A percentile compares a stretch with the other conserved stretches of the same genome.
Conservation (phyloP, 2,113 vertebrate genomes). For the Clarias batrachus region DNA sequence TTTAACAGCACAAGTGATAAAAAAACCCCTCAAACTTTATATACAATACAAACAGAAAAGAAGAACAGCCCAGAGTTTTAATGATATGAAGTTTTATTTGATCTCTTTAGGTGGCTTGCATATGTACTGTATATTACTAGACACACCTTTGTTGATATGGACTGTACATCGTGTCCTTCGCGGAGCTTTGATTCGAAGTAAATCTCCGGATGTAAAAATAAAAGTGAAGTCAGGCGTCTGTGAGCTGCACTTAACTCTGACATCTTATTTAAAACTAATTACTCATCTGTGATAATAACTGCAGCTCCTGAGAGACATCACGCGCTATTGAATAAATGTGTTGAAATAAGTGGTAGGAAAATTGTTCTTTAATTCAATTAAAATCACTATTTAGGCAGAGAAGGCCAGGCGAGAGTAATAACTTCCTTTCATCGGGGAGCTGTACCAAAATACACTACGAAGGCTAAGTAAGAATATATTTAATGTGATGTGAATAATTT, state of each 20-base stretch:
- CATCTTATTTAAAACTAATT: conserved; percentile 21
- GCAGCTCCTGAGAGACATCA: neutral
- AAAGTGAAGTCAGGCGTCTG: neutral
- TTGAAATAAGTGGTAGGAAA: neutral
- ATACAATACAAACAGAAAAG: neutral
- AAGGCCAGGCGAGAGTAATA: neutral
- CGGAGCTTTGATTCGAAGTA: neutral
- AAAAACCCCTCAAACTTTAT: neutral
- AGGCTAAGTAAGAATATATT: neutral
- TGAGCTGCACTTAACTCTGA: conserved; percentile 9
- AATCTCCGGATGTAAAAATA: neutral
- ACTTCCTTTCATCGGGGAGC: neutral
- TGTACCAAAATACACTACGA: neutral
- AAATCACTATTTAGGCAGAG: neutral
- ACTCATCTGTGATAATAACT: conserved; percentile 1
- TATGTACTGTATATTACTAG: neutral
- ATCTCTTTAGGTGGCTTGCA: neutral
- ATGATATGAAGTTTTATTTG: neutral
- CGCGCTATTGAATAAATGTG: neutral
- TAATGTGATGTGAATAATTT: neutral
- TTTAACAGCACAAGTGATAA: neutral
- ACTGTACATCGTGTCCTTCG: neutral
- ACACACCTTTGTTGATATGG: neutral
- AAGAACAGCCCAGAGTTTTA: neutral
- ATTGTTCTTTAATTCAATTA: conserved; percentile 6